phyloP scores from a whole-genome alignment of 1,140 invertebrate genomes.

The Lepidotrigona ventralis region DNA sequence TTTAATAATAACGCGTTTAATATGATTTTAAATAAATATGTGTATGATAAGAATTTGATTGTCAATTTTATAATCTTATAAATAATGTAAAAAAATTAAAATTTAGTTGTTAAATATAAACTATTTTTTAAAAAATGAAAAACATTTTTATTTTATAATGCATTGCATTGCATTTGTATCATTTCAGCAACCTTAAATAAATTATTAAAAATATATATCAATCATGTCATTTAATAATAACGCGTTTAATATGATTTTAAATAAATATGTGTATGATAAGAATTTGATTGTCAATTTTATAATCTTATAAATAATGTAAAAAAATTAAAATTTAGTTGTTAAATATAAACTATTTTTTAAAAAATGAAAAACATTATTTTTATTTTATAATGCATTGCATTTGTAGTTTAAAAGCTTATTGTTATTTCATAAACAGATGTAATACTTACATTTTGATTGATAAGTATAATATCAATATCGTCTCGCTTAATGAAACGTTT shows the following conservation, averaged over 20 bases:
- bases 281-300: neutral
- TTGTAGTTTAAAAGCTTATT: neutral
- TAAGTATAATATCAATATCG: conserved; percentile 99
- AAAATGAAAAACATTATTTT: neutral
- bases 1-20: neutral
- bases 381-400: neutral
- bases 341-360: neutral
- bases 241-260: neutral
- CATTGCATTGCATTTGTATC: no score
- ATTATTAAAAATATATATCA: no score
- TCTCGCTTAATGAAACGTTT: conserved; percentile 96
- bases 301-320: neutral
- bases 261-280: neutral
- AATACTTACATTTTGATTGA: conserved; percentile 95
- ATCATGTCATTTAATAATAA: no score
- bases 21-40: neutral
- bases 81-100: neutral
- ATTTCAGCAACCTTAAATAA: no score
- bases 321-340: neutral
- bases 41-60: neutral
- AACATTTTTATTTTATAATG: no score
- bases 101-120: neutral
- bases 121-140: neutral
- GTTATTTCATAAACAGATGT: neutral
- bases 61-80: neutral